Conservation (phyloP, 2,113 vertebrate species). For the Eupsittula cactorum region DNA sequence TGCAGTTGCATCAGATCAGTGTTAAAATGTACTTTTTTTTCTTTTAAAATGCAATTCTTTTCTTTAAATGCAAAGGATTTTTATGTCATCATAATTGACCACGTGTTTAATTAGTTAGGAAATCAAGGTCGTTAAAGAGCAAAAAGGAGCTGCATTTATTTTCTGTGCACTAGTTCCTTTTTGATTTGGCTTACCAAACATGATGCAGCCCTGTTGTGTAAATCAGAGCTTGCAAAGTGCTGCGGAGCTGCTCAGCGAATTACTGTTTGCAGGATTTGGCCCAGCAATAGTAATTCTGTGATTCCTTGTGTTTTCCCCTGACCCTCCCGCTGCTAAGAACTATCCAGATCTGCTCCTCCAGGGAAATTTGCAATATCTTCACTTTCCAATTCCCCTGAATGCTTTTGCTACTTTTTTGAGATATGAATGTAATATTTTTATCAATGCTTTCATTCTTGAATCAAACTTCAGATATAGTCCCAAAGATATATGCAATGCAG, state of each 20-base stretch:
- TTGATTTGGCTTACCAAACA: not conserved
- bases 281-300: not conserved
- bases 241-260: not conserved
- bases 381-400: constrained; percentile 56
- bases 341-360: constrained; percentile 32
- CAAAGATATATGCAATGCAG: constrained; percentile 38
- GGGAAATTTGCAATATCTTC: constrained; percentile 61
- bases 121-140: not conserved
- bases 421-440: constrained; percentile 66
- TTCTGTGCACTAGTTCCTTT: not conserved
- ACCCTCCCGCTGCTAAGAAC: not conserved
- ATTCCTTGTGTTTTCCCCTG: not conserved
- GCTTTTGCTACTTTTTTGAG: constrained; percentile 56
- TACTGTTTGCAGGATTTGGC: not conserved
- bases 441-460: constrained; percentile 61
- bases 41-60: not conserved
- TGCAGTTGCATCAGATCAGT: not conserved
- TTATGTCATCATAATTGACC: not conserved
- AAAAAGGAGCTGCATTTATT: not conserved
- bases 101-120: not conserved
- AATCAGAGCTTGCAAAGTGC: not conserved
- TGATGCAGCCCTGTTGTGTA: not conserved
- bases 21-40: not conserved
- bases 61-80: not conserved
- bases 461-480: constrained; percentile 54